Conservation (phyloP, 1,140 invertebrate genomes). For the Notospermus geniculatus region DNA sequence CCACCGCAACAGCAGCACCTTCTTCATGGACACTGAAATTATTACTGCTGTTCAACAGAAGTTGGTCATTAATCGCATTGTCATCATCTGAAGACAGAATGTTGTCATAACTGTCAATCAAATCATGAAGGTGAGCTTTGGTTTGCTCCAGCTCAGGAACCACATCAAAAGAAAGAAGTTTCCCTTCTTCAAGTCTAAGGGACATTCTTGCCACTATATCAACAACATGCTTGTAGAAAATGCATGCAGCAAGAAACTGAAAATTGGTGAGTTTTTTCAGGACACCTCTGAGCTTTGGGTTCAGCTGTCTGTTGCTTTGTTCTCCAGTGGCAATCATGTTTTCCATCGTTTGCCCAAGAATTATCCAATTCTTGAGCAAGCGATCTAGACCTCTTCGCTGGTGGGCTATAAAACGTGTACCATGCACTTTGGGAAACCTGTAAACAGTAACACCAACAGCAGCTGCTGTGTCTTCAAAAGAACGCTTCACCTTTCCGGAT, state of each 20-base stretch:
- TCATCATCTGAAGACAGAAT: too few species aligned
- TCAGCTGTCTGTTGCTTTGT: background rate
- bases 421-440: conserved; percentile 2
- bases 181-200: too few species aligned
- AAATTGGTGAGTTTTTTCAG: background rate
- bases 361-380: background rate
- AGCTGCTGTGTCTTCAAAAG: background rate
- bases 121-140: too few species aligned
- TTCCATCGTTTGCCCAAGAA: background rate
- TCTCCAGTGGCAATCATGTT: background rate
- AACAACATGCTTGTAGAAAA: too few species aligned
- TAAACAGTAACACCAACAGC: background rate
- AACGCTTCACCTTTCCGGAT: conserved; percentile 1
- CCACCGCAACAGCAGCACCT: background rate
- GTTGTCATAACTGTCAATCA: too few species aligned
- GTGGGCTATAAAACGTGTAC: conserved; percentile 4
- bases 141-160: too few species aligned
- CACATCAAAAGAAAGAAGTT: too few species aligned
- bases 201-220: too few species aligned
- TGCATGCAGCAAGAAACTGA: background rate
- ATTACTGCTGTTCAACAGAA: too few species aligned
- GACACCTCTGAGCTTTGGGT: background rate
- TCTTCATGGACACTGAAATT: too few species aligned
- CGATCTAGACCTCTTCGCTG: background rate
- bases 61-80: too few species aligned